These are phyloP conservation scores for Plebejus anna DNA, from an alignment of 2,888 invertebrate species.

Conservation along the genomic window DNA sequence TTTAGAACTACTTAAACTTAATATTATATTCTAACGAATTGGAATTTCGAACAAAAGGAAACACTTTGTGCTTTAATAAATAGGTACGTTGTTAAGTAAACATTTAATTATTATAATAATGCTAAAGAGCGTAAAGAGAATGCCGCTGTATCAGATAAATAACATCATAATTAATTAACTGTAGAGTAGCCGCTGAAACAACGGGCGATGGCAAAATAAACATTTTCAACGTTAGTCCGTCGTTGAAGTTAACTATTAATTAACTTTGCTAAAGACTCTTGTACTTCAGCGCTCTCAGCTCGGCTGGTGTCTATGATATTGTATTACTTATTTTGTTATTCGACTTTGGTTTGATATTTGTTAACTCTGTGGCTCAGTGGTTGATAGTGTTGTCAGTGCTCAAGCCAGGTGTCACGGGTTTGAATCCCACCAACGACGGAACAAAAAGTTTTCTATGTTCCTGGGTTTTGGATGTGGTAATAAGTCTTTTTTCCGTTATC, in stretches of 20 bases:
- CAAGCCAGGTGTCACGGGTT: too few relatives aligned
- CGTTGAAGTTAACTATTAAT: conserved; percentile 31
- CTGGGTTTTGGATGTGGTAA: too few relatives aligned
- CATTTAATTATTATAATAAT: not conserved
- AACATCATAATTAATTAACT: conserved; percentile 14
- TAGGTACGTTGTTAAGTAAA: not conserved
- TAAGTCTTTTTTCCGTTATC: too few relatives aligned
- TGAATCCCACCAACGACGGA: too few relatives aligned
- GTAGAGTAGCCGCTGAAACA: not conserved
- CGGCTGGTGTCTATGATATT: not conserved
- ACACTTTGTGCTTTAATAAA: not conserved
- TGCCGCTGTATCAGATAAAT: not conserved
- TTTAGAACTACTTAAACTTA: too few relatives aligned
- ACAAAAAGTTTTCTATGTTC: too few relatives aligned
- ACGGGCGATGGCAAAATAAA: conserved; percentile 2
- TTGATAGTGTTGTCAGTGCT: too few relatives aligned
- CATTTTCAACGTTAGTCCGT: not conserved
- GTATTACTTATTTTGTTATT: not conserved
- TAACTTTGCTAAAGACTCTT: conserved; percentile 31
- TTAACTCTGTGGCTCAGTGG: not conserved
- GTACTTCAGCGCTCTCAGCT: conserved; percentile 25
- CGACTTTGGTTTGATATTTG: not conserved
- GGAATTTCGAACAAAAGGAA: not conserved
- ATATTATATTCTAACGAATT: too few relatives aligned
- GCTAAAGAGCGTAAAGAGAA: not conserved